Percentiles rank a stretch among this genome's conserved stretches.
phyloP scores from a whole-genome alignment of 2,113 vertebrate genomes.

The Phaethon lepturus region DNA sequence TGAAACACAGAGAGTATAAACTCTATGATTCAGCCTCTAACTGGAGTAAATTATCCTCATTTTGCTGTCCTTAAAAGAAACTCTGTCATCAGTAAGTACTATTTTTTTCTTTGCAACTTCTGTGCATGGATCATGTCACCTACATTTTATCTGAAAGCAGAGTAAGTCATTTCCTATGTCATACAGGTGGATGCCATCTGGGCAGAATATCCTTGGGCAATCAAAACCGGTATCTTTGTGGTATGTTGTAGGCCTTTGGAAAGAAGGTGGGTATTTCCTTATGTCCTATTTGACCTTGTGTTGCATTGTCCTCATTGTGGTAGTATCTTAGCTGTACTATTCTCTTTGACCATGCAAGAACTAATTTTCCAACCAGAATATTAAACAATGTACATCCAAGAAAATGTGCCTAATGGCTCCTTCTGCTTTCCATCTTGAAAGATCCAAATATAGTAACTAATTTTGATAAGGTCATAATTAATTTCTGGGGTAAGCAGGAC shows the following conservation, averaged over 20 bases:
- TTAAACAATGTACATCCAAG: neutral
- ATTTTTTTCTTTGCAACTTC: neutral
- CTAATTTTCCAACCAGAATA: neutral
- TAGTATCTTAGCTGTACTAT: neutral
- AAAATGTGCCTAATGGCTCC: neutral
- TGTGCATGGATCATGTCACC: conserved; percentile 30
- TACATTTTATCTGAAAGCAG: conserved; percentile 27
- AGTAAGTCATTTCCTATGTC: conserved; percentile 18
- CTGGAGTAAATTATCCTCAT: conserved; percentile 52
- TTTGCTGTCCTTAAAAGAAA: conserved; percentile 45
- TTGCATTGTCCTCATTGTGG: neutral
- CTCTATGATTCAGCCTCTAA: conserved; percentile 53
- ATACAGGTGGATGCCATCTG: conserved; percentile 63
- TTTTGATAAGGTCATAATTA: conserved; percentile 50
- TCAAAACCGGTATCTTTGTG: neutral
- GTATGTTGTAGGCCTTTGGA: conserved; percentile 38
- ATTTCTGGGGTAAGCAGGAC: conserved; percentile 23
- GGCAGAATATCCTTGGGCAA: conserved; percentile 15
- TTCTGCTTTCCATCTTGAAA: neutral
- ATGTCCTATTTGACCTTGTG: conserved; percentile 7
- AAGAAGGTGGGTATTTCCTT: conserved; percentile 39
- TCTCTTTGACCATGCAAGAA: neutral
- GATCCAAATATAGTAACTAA: conserved; percentile 28
- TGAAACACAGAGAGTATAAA: conserved; percentile 47
- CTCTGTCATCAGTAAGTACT: conserved; percentile 16